Percentiles rank a stretch among this genome's conserved stretches.
These are phyloP conservation scores for Drosophila kurseongensis DNA, from an alignment of 1,140 invertebrate genomes.

Conservation along the genomic window DNA sequence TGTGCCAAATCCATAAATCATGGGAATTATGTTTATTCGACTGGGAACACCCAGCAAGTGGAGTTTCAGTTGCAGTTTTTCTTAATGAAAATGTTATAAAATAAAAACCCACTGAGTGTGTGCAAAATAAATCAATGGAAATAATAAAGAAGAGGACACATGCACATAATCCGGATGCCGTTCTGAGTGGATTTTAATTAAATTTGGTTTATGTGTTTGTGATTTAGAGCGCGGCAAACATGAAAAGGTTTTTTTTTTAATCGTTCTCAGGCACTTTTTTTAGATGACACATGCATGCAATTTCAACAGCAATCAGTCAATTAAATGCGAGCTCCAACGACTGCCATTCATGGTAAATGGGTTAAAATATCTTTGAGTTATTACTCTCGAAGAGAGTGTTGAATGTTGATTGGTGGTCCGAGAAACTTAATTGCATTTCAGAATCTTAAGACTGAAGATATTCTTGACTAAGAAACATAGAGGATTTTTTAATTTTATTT, in stretches of 20 bases:
- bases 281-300: slow-evolving; percentile 50
- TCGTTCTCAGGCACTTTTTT: not conserved
- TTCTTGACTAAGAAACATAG: not conserved
- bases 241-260: slow-evolving; percentile 28
- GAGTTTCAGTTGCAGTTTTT: slow-evolving; percentile 39
- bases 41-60: slow-evolving; percentile 51
- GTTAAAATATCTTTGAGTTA: slow-evolving; percentile 59
- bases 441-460: slow-evolving; percentile 15
- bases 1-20: slow-evolving; percentile 73
- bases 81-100: slow-evolving; percentile 54
- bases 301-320: slow-evolving; percentile 65
- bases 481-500: not conserved
- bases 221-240: slow-evolving; percentile 73
- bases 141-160: slow-evolving; percentile 36
- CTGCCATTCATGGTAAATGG: slow-evolving; percentile 69
- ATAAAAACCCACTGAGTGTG: slow-evolving; percentile 27
- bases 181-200: slow-evolving; percentile 73
- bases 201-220: slow-evolving; percentile 62
- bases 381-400: slow-evolving; percentile 22
- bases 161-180: slow-evolving; percentile 41
- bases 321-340: slow-evolving; percentile 63
- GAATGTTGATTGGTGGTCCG: slow-evolving; percentile 32
- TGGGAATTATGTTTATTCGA: slow-evolving; percentile 52
- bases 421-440: slow-evolving; percentile 24
- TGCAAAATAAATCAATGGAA: slow-evolving; percentile 39